Evolutionary conservation across 2,113 vertebrate genomes (phyloP).

Genomic region (Eidolon helvum): DNA sequence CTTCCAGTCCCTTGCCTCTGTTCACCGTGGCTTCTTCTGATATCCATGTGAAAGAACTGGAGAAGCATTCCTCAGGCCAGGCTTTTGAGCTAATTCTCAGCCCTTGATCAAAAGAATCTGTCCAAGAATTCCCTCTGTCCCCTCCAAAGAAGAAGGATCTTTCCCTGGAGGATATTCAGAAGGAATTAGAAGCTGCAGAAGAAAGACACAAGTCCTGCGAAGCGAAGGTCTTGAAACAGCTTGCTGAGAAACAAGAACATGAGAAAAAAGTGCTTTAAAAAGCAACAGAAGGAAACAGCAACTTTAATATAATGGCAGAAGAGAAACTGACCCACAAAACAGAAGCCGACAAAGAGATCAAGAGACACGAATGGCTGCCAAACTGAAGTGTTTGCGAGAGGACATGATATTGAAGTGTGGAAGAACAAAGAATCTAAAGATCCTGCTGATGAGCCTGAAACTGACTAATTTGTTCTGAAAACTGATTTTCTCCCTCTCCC

Average conservation of each 20-base stretch:
- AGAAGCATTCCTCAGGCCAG: slow-evolving; percentile 95
- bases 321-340: slow-evolving; percentile 97
- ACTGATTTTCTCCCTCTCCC: slow-evolving; percentile 84
- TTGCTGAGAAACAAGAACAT: slow-evolving; percentile 96
- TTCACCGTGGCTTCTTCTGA: slow-evolving; percentile 68
- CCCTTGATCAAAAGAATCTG: slow-evolving; percentile 90
- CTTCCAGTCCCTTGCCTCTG: no score
- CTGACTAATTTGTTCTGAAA: slow-evolving; percentile 80
- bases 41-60: slow-evolving; percentile 95
- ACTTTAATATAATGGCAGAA: slow-evolving; percentile 95
- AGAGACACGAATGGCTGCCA: slow-evolving; percentile 92
- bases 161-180: slow-evolving; percentile 96
- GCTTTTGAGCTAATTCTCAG: slow-evolving; percentile 97
- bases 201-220: slow-evolving; percentile 96
- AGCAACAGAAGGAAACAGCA: slow-evolving; percentile 93
- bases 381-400: slow-evolving; percentile 96
- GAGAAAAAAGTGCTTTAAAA: slow-evolving; percentile 97
- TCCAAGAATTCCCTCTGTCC: slow-evolving; percentile 91
- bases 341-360: slow-evolving; percentile 97
- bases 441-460: slow-evolving; percentile 86
- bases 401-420: slow-evolving; percentile 95
- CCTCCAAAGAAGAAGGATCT: slow-evolving; percentile 94
- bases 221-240: slow-evolving; percentile 93
- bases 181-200: slow-evolving; percentile 94
- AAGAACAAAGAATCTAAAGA: slow-evolving; percentile 97